Percentiles rank a stretch among this genome's conserved stretches.
Conservation (phyloP, 2,797 vertebrate genomes). For the Amazonetta brasiliensis region DNA sequence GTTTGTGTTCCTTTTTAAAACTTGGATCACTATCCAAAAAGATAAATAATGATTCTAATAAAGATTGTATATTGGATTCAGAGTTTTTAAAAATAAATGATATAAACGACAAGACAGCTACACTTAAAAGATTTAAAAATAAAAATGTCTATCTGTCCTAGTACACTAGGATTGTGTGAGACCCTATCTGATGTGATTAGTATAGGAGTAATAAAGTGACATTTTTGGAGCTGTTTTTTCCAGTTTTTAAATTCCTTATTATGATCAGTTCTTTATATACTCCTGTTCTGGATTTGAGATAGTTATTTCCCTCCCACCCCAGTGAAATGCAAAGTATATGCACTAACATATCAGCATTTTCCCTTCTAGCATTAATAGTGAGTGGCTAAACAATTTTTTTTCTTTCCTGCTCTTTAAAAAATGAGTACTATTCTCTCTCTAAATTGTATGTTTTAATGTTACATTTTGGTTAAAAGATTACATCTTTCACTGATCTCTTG, state of each 20-base stretch:
- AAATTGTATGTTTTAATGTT: background rate
- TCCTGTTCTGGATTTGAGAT: background rate
- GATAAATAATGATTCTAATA: background rate
- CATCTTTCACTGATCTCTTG: background rate
- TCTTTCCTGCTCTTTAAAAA: background rate
- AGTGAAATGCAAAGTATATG: rapidly evolving
- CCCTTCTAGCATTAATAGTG: background rate
- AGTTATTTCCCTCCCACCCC: background rate
- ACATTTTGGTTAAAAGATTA: background rate
- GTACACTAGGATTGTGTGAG: background rate
- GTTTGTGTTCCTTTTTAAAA: background rate
- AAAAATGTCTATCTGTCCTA: background rate
- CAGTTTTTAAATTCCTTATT: background rate
- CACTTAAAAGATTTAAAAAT: background rate
- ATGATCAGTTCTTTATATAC: background rate
- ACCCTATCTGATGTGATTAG: background rate
- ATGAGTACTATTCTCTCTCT: background rate
- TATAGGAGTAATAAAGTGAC: background rate
- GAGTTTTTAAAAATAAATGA: background rate
- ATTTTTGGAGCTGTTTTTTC: background rate
- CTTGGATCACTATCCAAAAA: background rate
- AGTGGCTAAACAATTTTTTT: background rate
- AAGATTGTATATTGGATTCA: background rate
- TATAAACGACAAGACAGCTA: background rate
- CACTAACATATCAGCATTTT: rapidly evolving